A percentile compares a stretch with the other conserved stretches of the same genome.
These are phyloP conservation scores for Agonopterix heracliana DNA, from an alignment of 2,888 invertebrate species.

Conservation along the genomic window DNA sequence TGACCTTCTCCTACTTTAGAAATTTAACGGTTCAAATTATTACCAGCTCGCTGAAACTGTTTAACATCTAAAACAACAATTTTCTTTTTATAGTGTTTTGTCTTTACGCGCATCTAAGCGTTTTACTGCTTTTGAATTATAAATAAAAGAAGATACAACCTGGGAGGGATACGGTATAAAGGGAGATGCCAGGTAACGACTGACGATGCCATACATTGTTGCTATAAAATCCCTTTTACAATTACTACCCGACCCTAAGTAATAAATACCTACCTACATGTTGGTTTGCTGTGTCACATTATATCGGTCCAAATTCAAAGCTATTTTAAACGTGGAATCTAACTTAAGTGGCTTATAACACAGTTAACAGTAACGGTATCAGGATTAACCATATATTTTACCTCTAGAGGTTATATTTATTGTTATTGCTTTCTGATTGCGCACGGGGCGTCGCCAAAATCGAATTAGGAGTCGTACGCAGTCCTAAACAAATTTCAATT, in stretches of 20 bases:
- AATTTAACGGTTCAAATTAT: too few relatives aligned
- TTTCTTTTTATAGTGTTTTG: too few relatives aligned
- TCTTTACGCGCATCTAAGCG: background rate
- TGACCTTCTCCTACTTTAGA: too few relatives aligned
- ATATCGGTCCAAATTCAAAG: too few relatives aligned
- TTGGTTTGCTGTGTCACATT: too few relatives aligned
- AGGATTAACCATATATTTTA: background rate
- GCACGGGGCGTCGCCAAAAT: conserved; percentile 54
- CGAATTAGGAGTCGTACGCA: conserved; percentile 60
- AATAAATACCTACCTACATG: too few relatives aligned
- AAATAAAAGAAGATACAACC: conserved; percentile 5
- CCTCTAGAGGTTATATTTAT: conserved; percentile 54
- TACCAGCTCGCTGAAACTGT: too few relatives aligned
- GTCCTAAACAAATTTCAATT: conserved; percentile 75
- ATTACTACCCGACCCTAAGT: conserved; percentile 15
- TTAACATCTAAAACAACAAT: too few relatives aligned
- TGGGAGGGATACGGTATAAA: conserved; percentile 1
- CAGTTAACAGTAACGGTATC: background rate
- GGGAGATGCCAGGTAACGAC: conserved; percentile 19
- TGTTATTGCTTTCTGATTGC: conserved; percentile 60
- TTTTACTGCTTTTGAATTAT: conserved; percentile 11
- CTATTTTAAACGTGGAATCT: too few relatives aligned
- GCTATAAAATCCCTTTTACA: conserved; percentile 26
- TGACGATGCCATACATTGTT: conserved; percentile 13
- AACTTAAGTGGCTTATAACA: too few relatives aligned